A percentile compares a stretch with the other conserved stretches of the same genome.
Evolutionary conservation across 2,113 vertebrate genomes (phyloP).

Genomic region (Jaculus jaculus): DNA sequence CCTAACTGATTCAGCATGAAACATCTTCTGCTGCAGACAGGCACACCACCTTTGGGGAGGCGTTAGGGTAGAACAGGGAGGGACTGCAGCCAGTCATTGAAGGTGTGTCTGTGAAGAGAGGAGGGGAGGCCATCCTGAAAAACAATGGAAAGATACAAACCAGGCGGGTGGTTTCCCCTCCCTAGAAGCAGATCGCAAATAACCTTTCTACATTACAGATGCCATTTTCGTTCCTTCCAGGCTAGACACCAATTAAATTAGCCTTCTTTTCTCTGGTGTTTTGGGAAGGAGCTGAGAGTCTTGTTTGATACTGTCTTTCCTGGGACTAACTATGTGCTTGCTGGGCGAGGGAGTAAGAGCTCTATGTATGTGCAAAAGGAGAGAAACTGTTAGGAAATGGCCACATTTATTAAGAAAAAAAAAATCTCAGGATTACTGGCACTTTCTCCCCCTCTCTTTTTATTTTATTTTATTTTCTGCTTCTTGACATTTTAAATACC

Average conservation of each 20-base stretch:
- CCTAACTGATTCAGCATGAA: not conserved
- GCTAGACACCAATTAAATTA: conserved; percentile 7
- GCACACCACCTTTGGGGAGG: not conserved
- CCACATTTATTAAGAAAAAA: not conserved
- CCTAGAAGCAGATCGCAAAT: not conserved
- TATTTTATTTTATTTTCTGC: no score
- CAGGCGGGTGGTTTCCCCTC: not conserved
- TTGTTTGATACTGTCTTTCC: not conserved
- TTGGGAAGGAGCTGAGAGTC: not conserved
- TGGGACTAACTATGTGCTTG: not conserved
- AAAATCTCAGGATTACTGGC: not conserved
- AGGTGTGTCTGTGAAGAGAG: not conserved
- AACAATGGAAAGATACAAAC: not conserved
- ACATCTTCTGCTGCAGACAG: not conserved
- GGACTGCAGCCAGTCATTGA: not conserved
- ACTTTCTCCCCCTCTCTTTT: not conserved
- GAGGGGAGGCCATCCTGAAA: not conserved
- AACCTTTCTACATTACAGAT: not conserved
- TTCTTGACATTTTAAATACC: conserved; percentile 64
- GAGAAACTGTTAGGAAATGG: no score
- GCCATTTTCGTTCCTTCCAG: not conserved
- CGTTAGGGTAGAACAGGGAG: not conserved
- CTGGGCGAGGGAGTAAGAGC: no score
- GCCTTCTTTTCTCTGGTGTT: not conserved
- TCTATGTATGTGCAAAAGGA: no score